Evolutionary conservation across 2,797 vertebrate genomes (phyloP), one percentile per base, ranked within the genome.

Genomic region (Hydrocynus forskahlii): DNA sequence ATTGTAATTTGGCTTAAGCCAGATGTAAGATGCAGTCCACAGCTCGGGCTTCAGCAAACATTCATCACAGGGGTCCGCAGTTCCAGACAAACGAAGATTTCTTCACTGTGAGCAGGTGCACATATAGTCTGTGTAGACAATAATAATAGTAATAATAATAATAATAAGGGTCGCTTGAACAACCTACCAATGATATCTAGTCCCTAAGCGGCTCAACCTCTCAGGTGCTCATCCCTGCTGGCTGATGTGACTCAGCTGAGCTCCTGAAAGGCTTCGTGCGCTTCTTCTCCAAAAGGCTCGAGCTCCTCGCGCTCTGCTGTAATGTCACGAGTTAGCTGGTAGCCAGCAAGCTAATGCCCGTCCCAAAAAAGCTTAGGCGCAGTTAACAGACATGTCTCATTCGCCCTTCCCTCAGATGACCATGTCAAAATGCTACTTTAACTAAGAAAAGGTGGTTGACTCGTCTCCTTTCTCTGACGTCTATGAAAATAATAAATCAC

Each of bases 91-190:
- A 54, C 43, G 7, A 21, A 25, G 0, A 0, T 13, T 3, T 43
- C 38, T 50, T 29, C 29, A 29, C 64, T 60, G 54, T 55, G 23
- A 25, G 40, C 80, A 81, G 73, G 73, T 76, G 74, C 73, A n/a
- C 1, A 3, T 29, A 16, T 12, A 25, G 9, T 12, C 21, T 17
- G 43, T 17, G 45, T 12, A 21, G 19, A 7, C 66, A n/a, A n/a
- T n/a, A n/a, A n/a, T n/a, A n/a, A n/a, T n/a, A n/a, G n/a, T n/a
- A 13, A 45, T 45, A 21, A 23, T 29, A 69, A 59, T 7, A 59
- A 59, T 1, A 57, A 2, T 7, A 21, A 7, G 21, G 23, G 2
- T 60, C 57, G 21, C 43, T 14, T 23, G 13, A 52, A 2, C 5
- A 29, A 71, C 68, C 2, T 71, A 71, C 68, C 23, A 25, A 45